Conservation (phyloP, 35 echinoderm and acorn worm genomes). For the Lytechinus variegatus region DNA sequence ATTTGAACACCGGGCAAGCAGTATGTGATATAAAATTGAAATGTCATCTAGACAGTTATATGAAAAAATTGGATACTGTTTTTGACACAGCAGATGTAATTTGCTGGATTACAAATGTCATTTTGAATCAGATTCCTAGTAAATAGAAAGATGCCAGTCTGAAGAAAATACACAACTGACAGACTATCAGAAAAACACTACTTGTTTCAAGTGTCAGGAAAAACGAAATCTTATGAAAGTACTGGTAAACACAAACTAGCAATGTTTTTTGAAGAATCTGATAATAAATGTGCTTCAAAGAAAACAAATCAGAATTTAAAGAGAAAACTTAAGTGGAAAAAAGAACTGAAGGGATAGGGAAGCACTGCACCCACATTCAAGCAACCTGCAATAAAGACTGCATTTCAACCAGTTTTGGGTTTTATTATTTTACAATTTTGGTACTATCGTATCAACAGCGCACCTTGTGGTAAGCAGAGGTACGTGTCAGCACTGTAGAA, state of each 20-base stretch:
- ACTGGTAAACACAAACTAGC: no score
- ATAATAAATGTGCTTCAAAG: no score
- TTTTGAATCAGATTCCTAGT: neutral
- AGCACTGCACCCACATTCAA: neutral
- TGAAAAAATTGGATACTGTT: neutral
- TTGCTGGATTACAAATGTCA: no score
- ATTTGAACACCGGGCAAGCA: neutral
- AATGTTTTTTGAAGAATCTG: no score
- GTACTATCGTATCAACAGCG: neutral
- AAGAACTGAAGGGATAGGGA: neutral
- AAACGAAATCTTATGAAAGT: no score
- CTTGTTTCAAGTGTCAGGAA: neutral
- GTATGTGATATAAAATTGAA: neutral
- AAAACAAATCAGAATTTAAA: no score
- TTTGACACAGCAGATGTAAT: neutral
- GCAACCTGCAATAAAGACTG: neutral
- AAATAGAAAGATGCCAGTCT: neutral
- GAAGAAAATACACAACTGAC: neutral
- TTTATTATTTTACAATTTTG: neutral
- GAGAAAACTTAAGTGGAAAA: no score
- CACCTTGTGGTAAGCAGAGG: conserved; percentile 59
- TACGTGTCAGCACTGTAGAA: conserved; percentile 63
- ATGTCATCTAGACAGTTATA: neutral
- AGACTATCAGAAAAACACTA: neutral
- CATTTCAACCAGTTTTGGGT: neutral